Percentiles rank a stretch among this genome's conserved stretches.
Conservation (phyloP, 2,888 invertebrate genomes). For the Camptogramma bilineatum region DNA sequence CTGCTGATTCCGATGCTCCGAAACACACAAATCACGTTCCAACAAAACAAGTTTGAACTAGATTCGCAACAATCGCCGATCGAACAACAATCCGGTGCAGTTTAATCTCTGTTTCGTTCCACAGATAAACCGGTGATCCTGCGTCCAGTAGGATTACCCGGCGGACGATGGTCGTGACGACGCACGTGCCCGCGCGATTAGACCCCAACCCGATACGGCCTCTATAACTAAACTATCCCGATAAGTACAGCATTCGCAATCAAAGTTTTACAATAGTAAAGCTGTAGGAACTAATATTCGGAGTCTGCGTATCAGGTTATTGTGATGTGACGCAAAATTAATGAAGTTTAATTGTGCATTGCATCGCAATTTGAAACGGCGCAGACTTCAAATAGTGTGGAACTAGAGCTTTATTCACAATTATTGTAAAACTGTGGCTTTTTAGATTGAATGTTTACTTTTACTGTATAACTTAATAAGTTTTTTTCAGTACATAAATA, state of each 20-base stretch:
- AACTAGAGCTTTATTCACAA: constrained; percentile 36
- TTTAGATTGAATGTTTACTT: not conserved
- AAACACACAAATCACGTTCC: constrained; percentile 15
- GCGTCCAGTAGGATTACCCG: constrained; percentile 65
- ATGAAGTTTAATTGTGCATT: constrained; percentile 26
- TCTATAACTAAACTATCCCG: constrained; percentile 9
- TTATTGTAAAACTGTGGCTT: constrained; percentile 28
- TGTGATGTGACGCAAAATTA: constrained; percentile 32
- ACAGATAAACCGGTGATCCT: constrained; percentile 63
- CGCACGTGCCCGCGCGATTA: constrained; percentile 76
- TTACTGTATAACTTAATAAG: constrained; percentile 3
- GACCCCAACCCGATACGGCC: constrained; percentile 63
- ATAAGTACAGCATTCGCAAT: constrained; percentile 27
- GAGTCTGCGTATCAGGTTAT: constrained; percentile 10
- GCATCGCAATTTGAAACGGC: constrained; percentile 21
- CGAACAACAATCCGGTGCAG: constrained; percentile 41
- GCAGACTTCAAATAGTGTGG: constrained; percentile 14
- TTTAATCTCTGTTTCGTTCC: constrained; percentile 79
- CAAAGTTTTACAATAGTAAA: constrained; percentile 34
- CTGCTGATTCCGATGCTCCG: not conserved
- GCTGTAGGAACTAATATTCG: constrained; percentile 27
- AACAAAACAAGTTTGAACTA: constrained; percentile 33
- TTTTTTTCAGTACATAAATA: constrained; percentile 17
- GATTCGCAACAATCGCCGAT: constrained; percentile 29
- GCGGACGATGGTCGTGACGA: constrained; percentile 71